Base-by-base conservation (phyloP, 2,113 vertebrate species). In the Cynocephalus volans region DNA sequence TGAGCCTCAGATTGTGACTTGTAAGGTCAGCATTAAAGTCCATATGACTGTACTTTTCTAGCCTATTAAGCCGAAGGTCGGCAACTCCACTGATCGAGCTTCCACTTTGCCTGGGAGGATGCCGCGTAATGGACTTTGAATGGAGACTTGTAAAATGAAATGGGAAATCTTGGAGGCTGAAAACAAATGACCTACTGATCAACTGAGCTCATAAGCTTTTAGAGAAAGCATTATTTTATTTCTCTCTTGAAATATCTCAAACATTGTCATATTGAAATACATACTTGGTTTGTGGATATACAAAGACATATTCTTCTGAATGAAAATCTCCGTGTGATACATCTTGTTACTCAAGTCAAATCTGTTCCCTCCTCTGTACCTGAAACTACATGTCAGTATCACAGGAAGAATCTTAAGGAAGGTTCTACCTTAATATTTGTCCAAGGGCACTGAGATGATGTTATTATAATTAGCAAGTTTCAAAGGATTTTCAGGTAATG, bases 401-500 rank as follows among this genome's bases (percentile, higher is more conserved):
- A 67, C 13, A 56, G 10, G 11, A 92, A 92, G 72, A 89, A 80
- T 2, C 5, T 36, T 60, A 67, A 88, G 76, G 28, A 76, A 82
- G 17, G 3, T 76, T 82, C 77, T 56, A 14, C 33, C 12, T 75
- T 93, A 72, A 54, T 75, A 56, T 92, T 80, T 83, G 62, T 65
- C 92, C 81, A n/a, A n/a, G 26, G 73, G 77, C 86, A 50, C 18
- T 23, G 64, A 69, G 73, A 90, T 48, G 58, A 33, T 77, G 26
- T 26, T 90, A 91, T 70, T 88, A 81, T 94, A 95, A 96, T 93
- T 94, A 94, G 62, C n/a, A 79, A 45, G 1, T 31, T 87, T 95
- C 91, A 97, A 93, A 96, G 65, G 48, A 67, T 77, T 91, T 96
- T 64, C 79, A 92, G 48, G 26, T 97, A 91, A 95, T 89, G 88